Percentiles rank a stretch among this genome's conserved stretches.
phyloP scores from a whole-genome alignment of 2,113 vertebrate species.

The Laticauda laticaudata region DNA sequence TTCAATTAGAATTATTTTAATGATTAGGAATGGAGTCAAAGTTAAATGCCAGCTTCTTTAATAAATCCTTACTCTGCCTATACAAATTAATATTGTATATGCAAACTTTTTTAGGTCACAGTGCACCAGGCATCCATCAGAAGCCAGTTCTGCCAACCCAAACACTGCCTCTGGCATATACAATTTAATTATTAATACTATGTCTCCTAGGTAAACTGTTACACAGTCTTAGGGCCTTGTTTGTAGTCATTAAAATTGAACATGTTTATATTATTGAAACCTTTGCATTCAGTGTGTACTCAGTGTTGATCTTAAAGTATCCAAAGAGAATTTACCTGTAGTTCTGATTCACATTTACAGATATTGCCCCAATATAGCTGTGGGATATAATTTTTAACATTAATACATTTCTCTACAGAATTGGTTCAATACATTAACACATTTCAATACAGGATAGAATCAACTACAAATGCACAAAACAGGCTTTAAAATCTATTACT shows the following conservation, averaged over 20 bases:
- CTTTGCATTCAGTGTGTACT: constrained; percentile 75
- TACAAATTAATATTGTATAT: constrained; percentile 84
- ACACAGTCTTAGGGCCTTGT: constrained; percentile 87
- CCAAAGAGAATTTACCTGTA: constrained; percentile 82
- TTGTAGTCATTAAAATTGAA: constrained; percentile 93
- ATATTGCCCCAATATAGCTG: constrained; percentile 75
- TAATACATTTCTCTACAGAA: constrained; percentile 91
- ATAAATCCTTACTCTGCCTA: constrained; percentile 81
- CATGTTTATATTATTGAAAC: constrained; percentile 89
- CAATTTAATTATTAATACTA: constrained; percentile 97
- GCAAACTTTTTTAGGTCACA: constrained; percentile 91
- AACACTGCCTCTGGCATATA: constrained; percentile 87
- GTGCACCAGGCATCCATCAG: constrained; percentile 86
- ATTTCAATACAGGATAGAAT: constrained; percentile 90
- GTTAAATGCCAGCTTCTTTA: constrained; percentile 84
- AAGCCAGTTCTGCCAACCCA: constrained; percentile 86
- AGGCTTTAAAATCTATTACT: constrained; percentile 61
- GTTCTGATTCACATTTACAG: constrained; percentile 79
- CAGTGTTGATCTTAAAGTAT: constrained; percentile 81
- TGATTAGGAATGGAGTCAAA: constrained; percentile 76
- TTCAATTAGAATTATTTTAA: constrained; percentile 81
- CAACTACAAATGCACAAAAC: constrained; percentile 73
- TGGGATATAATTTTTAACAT: constrained; percentile 82
- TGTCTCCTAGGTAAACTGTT: constrained; percentile 89
- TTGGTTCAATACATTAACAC: constrained; percentile 82